phyloP scores from a whole-genome alignment of 2,888 invertebrate species.

The Megalurothrips usitatus region DNA sequence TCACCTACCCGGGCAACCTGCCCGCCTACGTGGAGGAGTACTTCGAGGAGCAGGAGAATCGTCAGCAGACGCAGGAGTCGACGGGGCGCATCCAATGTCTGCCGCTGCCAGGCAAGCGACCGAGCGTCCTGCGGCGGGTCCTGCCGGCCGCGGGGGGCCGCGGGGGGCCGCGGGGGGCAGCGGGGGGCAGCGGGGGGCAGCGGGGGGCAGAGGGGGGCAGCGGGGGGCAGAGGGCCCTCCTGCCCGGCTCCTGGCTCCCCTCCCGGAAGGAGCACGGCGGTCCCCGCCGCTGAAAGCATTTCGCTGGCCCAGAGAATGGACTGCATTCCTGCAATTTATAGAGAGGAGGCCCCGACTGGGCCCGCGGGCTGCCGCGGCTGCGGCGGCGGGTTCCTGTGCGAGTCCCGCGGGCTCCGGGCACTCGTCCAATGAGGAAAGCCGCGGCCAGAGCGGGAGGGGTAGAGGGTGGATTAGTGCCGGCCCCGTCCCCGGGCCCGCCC shows the following conservation, averaged over 20 bases:
- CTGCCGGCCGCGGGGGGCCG: no score
- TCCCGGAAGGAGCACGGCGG: neutral
- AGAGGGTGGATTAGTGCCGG: neutral
- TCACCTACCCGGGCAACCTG: constrained; percentile 64
- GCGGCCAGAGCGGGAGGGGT: neutral
- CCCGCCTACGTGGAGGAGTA: constrained; percentile 69
- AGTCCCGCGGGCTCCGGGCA: neutral
- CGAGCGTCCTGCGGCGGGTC: no score
- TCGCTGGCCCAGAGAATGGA: neutral
- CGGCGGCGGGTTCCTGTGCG: neutral
- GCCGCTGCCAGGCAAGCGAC: constrained; percentile 67
- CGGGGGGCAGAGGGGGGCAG: no score
- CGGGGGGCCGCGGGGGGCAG: no score
- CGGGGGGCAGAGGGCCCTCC: no score
- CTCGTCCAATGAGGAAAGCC: constrained; percentile 16
- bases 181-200: no score
- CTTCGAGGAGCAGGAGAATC: constrained; percentile 57
- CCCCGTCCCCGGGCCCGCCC: neutral
- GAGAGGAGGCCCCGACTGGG: neutral
- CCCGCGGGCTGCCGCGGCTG: neutral
- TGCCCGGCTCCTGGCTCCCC: no score
- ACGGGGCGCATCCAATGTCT: constrained; percentile 64
- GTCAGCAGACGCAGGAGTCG: constrained; percentile 40
- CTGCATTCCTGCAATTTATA: constrained; percentile 19
- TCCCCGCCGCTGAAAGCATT: neutral